Evolutionary conservation across 2,797 vertebrate genomes (phyloP), one percentile per base, ranked within the genome.

Genomic region (Martes flavigula): DNA sequence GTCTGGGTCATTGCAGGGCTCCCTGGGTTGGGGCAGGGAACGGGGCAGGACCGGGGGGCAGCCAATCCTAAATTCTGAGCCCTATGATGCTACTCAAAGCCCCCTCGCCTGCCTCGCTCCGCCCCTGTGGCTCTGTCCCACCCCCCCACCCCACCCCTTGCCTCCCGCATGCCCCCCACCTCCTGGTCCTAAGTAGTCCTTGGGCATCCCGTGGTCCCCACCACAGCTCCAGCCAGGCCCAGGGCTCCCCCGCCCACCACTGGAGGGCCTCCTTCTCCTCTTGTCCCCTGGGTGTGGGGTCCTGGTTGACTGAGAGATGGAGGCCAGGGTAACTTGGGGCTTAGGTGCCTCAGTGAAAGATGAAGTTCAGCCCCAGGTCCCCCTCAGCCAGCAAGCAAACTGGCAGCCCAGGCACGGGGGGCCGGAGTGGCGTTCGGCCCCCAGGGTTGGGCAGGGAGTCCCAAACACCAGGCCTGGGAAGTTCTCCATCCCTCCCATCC

Each of bases 31-130:
- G 77, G 73, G 7, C 4, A 5, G 46, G 66, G 60, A 35, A 40
- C 2, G 21, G 48, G 75, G 48, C 68, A 1, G 32, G 93, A 73
- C 0, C 13, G 2, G 60, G 89, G 77, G 9, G 97, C 98, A 98
- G 98, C 98, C 96, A 97, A 97, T 98, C 98, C 98, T 98, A 98
- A 98, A 98, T 98, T 98, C 98, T 93, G 95, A 68, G 13, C 91
- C 56, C 38, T 11, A 11, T 0, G 2, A 90, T 46, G 93, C 96
- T 12, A 97, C 98, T 98, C 97, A 81, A 93, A 40, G 56, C 54
- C 89, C 91, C 81, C 56, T 75, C 10, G 6, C 93, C 91, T 78
- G 38, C 93, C 84, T 91, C 9, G n/a, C 77, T 94, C 70, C 7
- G 13, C 73, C 75, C 60, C n/a, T 48, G 64, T 9, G 23, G 62